Base-by-base conservation (phyloP, 2,797 vertebrate species). In the Typhlichthys eigenmanni region DNA sequence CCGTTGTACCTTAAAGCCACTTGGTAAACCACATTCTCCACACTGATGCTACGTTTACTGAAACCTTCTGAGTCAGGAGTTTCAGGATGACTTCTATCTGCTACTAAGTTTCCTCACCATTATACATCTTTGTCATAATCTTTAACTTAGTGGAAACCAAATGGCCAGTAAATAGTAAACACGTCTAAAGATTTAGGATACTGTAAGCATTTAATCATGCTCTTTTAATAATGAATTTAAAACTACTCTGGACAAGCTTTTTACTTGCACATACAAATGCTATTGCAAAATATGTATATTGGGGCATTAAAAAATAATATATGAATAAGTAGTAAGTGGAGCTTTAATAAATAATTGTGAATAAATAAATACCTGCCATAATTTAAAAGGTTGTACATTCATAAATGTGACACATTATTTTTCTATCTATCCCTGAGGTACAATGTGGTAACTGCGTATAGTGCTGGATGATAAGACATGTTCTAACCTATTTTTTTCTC, bases 11-110 rank as follows among this genome's bases (percentile, higher is more conserved):
- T 71, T 14, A 57, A 16, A 47, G 16, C 48, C 58, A 53, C 4
- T 24, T 6, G 60, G 71, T 55, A 32, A 57, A 65, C 63, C 67
- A 53, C 68, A 78, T 51, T 75, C 66, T 74, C 76, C 56, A 7
- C 43, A 66, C 73, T 74, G 77, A 77, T 83, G 81, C 64, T 45
- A 53, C 64, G 70, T 86, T 85, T 63, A 85, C 78, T 58, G 72
- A 85, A 80, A 68, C 66, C 11, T 19, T 72, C 77, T 71, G 79
- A 83, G 74, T 85, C 74, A 77, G 58, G 49, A 75, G 16, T 71
- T 78, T 82, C 78, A 59, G 46, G 63, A 82, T 84, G 67, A 78
- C 62, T 71, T 66, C 53, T 45, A 60, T 56, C 47, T 34, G 16
- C 68, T 78, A 19, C 19, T 19, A 19, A 19, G 80, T 73, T 76